Base-by-base conservation (phyloP, 2,888 invertebrate genomes). In the Schrankia costaestrigalis region DNA sequence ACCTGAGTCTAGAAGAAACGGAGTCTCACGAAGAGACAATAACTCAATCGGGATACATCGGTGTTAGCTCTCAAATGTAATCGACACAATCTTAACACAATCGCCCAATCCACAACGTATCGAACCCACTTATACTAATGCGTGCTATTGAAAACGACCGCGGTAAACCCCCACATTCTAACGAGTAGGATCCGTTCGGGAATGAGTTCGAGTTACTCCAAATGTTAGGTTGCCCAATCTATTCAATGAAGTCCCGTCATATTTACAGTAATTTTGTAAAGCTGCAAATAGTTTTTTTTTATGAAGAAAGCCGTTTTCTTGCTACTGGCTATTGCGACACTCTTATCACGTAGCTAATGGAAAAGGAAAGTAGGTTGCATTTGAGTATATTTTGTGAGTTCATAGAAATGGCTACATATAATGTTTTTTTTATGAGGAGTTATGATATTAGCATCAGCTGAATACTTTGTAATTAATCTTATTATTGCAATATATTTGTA, bases 51-150 rank as follows among this genome's bases (percentile, higher is more conserved):
- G 12, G 22, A 29, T n/a, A n/a, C 35, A 44, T 47, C 49, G 49
- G 58, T 49, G 54, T 60, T 55, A 59, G 55, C 46, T 57, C 52
- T 53, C 63, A 60, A 67, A 70, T 66, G 69, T 71, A 72, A 77
- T 77, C 65, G 64, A 66, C 63, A 60, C 64, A 60, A 63, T 49
- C 52, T 61, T 56, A 45, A 54, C 60, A 71, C 71, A 76, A 74
- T 74, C 60, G 53, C 56, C 61, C 73, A 74, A 72, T 76, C 63
- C 62, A 55, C 59, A 58, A 53, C 56, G 59, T 57, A 45, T 52
- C 56, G 59, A 67, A 65, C 61, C 73, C 71, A 72, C 70, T 73
- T 71, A 69, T 63, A 71, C 72, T 78, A 77, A 78, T 78, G 74
- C 67, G 55, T 53, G 55, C 71, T 71, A 77, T 77, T 76, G 71